These are phyloP conservation scores for Scaptomyza cyrtandrae DNA, from an alignment of 2,888 invertebrate species.

Conservation along the genomic window DNA sequence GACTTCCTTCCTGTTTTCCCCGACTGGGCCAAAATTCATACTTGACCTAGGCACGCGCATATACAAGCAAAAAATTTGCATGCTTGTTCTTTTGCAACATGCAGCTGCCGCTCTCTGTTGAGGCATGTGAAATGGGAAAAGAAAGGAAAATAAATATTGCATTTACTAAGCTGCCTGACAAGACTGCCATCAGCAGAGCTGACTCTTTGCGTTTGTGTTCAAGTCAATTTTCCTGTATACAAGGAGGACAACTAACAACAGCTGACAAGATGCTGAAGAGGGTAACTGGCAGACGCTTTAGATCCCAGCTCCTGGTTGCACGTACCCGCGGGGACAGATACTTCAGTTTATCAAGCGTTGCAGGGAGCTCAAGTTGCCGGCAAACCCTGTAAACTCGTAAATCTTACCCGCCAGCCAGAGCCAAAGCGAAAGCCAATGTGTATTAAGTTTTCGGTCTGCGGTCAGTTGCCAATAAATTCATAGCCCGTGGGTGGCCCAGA, in stretches of 20 bases:
- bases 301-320: neutral
- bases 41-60: conserved; percentile 21
- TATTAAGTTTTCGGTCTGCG: conserved; percentile 58
- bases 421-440: conserved; percentile 42
- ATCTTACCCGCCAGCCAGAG: conserved; percentile 40
- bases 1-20: conserved; percentile 7
- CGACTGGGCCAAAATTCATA: conserved; percentile 15
- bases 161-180: conserved; percentile 33
- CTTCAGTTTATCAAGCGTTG: conserved; percentile 44
- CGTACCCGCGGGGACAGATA: conserved; percentile 40
- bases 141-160: conserved; percentile 31
- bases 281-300: conserved; percentile 5
- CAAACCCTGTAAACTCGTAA: conserved; percentile 39
- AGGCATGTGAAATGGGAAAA: neutral
- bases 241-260: conserved; percentile 18
- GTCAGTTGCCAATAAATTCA: conserved; percentile 68
- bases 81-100: neutral
- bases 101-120: neutral
- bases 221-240: conserved; percentile 51
- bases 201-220: conserved; percentile 33
- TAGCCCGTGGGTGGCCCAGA: conserved; percentile 43
- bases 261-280: conserved; percentile 25
- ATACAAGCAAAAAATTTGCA: neutral
- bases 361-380: conserved; percentile 28
- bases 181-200: conserved; percentile 30